Conservation (phyloP, 23 tunicate species). For the Halocynthia aurantium region DNA sequence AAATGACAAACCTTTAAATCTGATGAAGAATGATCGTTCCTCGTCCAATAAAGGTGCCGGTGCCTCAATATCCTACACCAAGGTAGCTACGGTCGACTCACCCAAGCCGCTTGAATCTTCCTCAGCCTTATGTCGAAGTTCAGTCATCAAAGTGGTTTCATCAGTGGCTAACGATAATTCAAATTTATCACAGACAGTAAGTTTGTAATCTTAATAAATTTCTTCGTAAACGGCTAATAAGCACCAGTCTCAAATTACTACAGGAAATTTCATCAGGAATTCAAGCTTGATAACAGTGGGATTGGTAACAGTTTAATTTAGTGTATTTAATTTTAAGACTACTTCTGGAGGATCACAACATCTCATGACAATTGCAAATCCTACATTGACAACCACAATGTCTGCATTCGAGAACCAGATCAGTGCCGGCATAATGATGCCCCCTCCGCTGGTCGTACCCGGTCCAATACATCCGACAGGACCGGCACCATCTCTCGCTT, state of each 20-base stretch:
- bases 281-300: too few relatives aligned
- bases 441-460: not conserved
- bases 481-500: not conserved
- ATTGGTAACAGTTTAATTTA: not conserved
- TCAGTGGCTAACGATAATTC: conserved; percentile 4
- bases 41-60: not conserved
- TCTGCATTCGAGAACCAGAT: not conserved
- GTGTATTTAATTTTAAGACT: not conserved
- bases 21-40: conserved; percentile 8
- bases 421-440: not conserved
- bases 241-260: too few relatives aligned
- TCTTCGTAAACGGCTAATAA: too few relatives aligned
- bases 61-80: too few relatives aligned
- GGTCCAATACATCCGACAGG: not conserved
- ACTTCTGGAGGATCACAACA: not conserved
- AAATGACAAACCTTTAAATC: conserved; percentile 10
- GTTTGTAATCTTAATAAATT: not conserved
- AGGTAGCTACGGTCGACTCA: too few relatives aligned
- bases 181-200: not conserved
- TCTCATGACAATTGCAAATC: not conserved
- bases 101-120: too few relatives aligned
- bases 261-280: too few relatives aligned
- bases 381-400: not conserved
- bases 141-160: conserved; percentile 4
- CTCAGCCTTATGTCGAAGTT: not conserved